Base-by-base conservation (phyloP, 2,888 invertebrate species). In the Chloromyia formosa region DNA sequence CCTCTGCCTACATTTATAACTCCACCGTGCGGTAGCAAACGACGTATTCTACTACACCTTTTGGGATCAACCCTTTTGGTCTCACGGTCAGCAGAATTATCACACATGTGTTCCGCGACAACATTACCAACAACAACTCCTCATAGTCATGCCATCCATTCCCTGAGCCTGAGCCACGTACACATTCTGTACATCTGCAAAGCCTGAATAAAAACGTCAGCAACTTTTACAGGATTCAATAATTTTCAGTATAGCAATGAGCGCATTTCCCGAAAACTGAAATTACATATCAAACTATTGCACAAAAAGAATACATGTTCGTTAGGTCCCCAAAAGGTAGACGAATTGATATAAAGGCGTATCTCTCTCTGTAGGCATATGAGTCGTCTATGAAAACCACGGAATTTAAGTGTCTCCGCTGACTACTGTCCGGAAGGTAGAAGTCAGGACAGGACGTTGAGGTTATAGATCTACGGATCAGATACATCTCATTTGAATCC, bases 401-500 rank as follows among this genome's bases (percentile, higher is more conserved):
- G 49, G 45, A 66, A 66, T 35, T 49, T 35, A 22, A 49, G 20
- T 66, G 66, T 66, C 66, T 66, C 27, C 27, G 27, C 3, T 7
- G 22, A 23, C 49, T 20, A 23, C 49, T 49, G 66, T 66, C 66
- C 66, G 45, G 45, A 49, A 35, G 66, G 9, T 10, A 66, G 66
- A 66, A 66, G 66, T 49, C 71, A 56, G 40, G 27, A 69, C 71
- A 71, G 71, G 71, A 71, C 75, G 73, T 73, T 69, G 68, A 49
- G 69, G 77, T 75, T 74, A 74, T 78, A 84, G 85, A 84, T 84
- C 81, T 82, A 79, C 79, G 80, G 79, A 76, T 78, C 79, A 80
- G 83, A 83, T 83, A 83, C 83, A 83, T 83, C 82, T 82, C 82
- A 83, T 83, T 83, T 83, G 83, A 83, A 83, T 83, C 80, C 80